Evolutionary conservation across 2,113 vertebrate genomes (phyloP), one percentile per base, ranked within the genome.

Genomic region (Ophiodon elongatus): DNA sequence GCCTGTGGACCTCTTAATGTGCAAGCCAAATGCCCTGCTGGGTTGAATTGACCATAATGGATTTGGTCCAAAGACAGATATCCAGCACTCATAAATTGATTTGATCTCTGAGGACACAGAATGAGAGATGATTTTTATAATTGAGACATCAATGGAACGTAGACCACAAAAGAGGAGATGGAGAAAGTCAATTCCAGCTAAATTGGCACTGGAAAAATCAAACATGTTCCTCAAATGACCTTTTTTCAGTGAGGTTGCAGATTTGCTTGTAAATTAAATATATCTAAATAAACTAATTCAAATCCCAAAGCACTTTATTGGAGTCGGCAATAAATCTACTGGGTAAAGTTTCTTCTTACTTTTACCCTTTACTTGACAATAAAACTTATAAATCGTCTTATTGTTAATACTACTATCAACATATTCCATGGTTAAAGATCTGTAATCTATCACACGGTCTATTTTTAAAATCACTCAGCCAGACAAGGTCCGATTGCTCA

Each of bases 381-480:
- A 45, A 25, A 75, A 71, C 56, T 4, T 4, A 31, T 68, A 60
- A 59, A 57, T 57, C 8, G 62, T 64, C 66, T 68, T 60, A 67
- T 67, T 86, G 11, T 68, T 81, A 86, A 86, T 79, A 54, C 76
- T 35, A 78, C 83, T 79, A 88, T 79, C 41, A 77, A 50, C 81
- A 90, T 66, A 79, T 78, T 82, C 78, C 41, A 62, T 63, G 29
- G 63, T 88, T 82, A 73, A 80, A 84, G 63, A 77, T 87, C 59
- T 90, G 77, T 81, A 86, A 90, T 92, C 80, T 76, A 92, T 94
- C 94, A 89, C 91, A 86, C 72, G 57, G 90, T 93, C 95, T 96
- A 94, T 96, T 97, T 97, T 95, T 94, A 94, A 97, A 96, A 95
- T 90, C 96, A 95, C 94, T 96, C 94, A 95, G 88, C 87, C 76